Percentiles rank a stretch among this genome's conserved stretches.
Conservation (phyloP, 2,888 invertebrate genomes). For the Machimus rusticus region DNA sequence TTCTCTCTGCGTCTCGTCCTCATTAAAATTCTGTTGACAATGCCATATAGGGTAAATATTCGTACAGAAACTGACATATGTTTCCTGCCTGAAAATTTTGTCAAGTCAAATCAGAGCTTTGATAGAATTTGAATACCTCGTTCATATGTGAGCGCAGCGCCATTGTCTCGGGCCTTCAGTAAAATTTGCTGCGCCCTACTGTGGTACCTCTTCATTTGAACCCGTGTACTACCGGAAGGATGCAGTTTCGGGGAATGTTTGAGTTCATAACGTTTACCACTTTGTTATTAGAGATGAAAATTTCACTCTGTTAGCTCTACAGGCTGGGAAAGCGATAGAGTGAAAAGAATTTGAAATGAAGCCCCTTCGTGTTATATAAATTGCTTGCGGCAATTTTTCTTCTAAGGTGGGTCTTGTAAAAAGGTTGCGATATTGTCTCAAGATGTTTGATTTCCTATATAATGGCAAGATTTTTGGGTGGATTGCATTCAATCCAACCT, state of each 20-base stretch:
- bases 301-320: constrained; percentile 4
- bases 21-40: constrained; percentile 33
- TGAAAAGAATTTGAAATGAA: constrained; percentile 10
- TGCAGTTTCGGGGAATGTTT: constrained; percentile 20
- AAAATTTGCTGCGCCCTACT: neutral
- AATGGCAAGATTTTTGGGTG: neutral
- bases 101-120: constrained; percentile 24
- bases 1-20: neutral
- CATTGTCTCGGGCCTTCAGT: neutral
- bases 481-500: neutral
- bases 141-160: neutral
- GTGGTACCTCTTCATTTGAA: neutral
- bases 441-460: neutral
- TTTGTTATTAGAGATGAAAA: constrained; percentile 2
- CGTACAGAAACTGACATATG: constrained; percentile 18
- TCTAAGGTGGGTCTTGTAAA: neutral
- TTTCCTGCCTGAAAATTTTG: constrained; percentile 30
- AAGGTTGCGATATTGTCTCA: neutral
- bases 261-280: constrained; percentile 24
- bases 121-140: constrained; percentile 19
- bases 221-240: neutral
- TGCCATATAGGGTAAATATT: constrained; percentile 25
- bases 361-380: neutral
- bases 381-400: neutral
- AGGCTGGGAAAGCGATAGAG: neutral